These are phyloP conservation scores for Pseudomugil tenellus DNA, from an alignment of 2,797 vertebrate genomes.

Conservation along the genomic window DNA sequence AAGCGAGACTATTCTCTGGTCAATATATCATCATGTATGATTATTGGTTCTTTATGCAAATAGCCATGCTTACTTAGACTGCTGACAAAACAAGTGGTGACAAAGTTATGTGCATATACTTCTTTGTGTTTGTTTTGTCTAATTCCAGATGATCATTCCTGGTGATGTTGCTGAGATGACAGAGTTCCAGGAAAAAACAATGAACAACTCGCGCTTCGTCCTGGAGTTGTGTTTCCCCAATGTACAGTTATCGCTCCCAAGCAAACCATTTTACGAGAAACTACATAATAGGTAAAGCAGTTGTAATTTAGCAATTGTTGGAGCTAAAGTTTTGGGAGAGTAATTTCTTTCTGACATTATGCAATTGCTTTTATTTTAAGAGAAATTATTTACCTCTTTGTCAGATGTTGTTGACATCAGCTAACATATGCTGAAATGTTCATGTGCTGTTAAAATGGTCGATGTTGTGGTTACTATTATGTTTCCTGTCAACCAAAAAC, in stretches of 20 bases:
- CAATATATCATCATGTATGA: slow-evolving; percentile 22
- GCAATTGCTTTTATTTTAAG: background rate
- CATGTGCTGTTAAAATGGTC: background rate
- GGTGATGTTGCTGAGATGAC: slow-evolving; percentile 95
- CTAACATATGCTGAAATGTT: background rate
- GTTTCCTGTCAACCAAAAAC: background rate
- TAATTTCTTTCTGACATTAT: background rate
- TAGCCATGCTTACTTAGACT: slow-evolving; percentile 39
- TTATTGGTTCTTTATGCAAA: slow-evolving; percentile 55
- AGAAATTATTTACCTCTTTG: background rate
- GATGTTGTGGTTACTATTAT: background rate
- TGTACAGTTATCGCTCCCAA: slow-evolving; percentile 89
- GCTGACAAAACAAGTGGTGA: slow-evolving; percentile 27
- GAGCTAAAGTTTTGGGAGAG: background rate
- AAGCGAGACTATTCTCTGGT: slow-evolving; percentile 8
- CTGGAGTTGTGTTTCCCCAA: slow-evolving; percentile 92
- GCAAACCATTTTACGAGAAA: slow-evolving; percentile 94
- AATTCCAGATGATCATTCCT: slow-evolving; percentile 95
- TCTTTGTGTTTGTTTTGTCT: slow-evolving; percentile 38
- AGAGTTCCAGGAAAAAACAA: slow-evolving; percentile 97
- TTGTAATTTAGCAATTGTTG: background rate
- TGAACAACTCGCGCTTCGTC: slow-evolving; percentile 93
- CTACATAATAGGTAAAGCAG: slow-evolving; percentile 91
- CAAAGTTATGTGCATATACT: background rate
- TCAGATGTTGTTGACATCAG: background rate